Evolutionary conservation across 2,113 vertebrate species (phyloP), one percentile per base, ranked within the genome.

Genomic region (Cheilinus undulatus): DNA sequence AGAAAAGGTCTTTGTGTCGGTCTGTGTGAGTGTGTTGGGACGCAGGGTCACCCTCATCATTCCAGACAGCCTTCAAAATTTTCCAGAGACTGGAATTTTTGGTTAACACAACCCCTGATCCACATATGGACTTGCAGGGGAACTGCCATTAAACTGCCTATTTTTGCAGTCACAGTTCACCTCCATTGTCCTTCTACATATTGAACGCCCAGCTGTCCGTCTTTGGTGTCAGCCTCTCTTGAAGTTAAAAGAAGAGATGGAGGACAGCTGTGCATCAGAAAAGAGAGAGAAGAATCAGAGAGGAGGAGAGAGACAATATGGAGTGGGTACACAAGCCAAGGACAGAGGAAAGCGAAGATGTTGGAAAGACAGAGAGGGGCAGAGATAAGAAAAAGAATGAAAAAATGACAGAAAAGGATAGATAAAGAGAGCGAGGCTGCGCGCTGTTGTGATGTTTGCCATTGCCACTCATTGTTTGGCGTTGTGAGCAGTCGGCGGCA

Each of bases 391-490:
- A 34, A 70, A 77, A 48, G 19, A 70, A 72, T 46, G 79, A 66
- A 51, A 19, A 70, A 69, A 40, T 77, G 62, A 72, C 73, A 60
- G 61, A 36, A 40, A 40, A 69, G 34, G 26, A 52, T 56, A 76
- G 73, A 85, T 78, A 64, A 82, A 87, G 60, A 57, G 32, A 54
- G 71, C 46, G 42, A 22, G 65, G 27, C 59, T 45, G 40, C 23
- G 40, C 20, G 27, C 42, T 62, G 69, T 69, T 73, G 64, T 27
- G 78, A 71, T 85, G 85, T 91, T 88, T 90, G 85, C 86, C 62
- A 51, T 88, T 52, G 65, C 74, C 76, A 65, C 49, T 80, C 74
- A 73, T 60, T 78, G 84, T 77, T 73, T 80, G 83, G 76, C 24
- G 12, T 62, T 40, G 54, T 75, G 82, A 69, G 70, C 60, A 28